Evolutionary conservation across 1,140 invertebrate genomes (phyloP).

Genomic region (Trachymyrmex septentrionalis): DNA sequence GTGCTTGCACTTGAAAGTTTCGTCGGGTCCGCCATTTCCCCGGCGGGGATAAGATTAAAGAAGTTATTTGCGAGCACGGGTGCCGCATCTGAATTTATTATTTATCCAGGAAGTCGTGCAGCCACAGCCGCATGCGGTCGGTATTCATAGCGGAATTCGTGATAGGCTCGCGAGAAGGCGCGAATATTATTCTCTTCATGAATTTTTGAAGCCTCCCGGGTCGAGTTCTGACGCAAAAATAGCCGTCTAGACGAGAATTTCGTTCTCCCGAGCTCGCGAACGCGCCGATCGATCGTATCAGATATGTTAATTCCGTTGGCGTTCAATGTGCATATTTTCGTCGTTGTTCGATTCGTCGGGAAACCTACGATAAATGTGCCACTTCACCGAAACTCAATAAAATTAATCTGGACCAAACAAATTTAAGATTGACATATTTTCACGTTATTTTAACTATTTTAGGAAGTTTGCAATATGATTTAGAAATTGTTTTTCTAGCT

Average conservation of each 20-base stretch:
- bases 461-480: too few relatives aligned
- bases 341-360: background rate
- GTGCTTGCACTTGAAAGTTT: constrained; percentile 67
- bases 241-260: constrained; percentile 40
- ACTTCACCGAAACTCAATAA: background rate
- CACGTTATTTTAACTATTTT: too few relatives aligned
- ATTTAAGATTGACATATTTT: background rate
- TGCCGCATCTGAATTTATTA: constrained; percentile 73
- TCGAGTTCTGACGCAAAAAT: constrained; percentile 45
- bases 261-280: background rate
- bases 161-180: constrained; percentile 59
- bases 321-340: background rate
- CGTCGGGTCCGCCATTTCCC: constrained; percentile 32
- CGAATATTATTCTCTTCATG: constrained; percentile 72
- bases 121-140: constrained; percentile 49
- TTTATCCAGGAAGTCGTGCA: constrained; percentile 64
- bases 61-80: constrained; percentile 72
- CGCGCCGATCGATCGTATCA: constrained; percentile 8
- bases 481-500: too few relatives aligned
- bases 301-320: constrained; percentile 5
- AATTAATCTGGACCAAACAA: background rate
- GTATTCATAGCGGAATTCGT: constrained; percentile 69
- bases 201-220: constrained; percentile 66
- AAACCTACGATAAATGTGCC: background rate
- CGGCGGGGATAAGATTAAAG: constrained; percentile 68